A percentile compares a stretch with the other conserved stretches of the same genome.
Conservation (phyloP, 2,113 vertebrate genomes). For the Hystrix cristata region DNA sequence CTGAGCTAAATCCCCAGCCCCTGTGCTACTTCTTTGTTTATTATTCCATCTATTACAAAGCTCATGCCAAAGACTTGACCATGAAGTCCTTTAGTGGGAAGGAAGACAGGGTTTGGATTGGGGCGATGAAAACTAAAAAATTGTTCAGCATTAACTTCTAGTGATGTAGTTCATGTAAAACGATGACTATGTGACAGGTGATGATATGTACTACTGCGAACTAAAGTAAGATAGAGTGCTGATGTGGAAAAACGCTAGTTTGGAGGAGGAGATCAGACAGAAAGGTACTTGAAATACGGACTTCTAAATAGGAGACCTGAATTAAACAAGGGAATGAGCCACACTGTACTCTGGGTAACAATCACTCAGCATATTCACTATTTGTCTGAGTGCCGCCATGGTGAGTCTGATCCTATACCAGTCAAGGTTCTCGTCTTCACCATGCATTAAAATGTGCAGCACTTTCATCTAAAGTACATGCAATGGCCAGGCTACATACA, state of each 20-base stretch:
- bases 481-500: background rate
- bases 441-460: background rate
- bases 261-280: background rate
- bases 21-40: background rate
- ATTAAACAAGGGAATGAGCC: background rate
- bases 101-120: background rate
- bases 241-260: background rate
- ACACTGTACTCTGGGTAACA: background rate
- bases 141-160: background rate
- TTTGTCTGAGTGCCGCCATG: background rate
- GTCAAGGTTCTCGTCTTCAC: background rate
- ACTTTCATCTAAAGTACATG: background rate
- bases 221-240: background rate
- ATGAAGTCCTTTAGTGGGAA: background rate
- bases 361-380: background rate
- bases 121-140: conserved; percentile 21
- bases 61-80: background rate
- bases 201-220: background rate
- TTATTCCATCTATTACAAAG: background rate
- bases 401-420: background rate
- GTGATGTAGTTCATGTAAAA: background rate
- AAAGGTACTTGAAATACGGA: background rate
- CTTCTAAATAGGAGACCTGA: background rate
- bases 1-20: no score
- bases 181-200: background rate